Base-by-base conservation (phyloP, 1,140 invertebrate genomes). In the Meloidogyne hapla region DNA sequence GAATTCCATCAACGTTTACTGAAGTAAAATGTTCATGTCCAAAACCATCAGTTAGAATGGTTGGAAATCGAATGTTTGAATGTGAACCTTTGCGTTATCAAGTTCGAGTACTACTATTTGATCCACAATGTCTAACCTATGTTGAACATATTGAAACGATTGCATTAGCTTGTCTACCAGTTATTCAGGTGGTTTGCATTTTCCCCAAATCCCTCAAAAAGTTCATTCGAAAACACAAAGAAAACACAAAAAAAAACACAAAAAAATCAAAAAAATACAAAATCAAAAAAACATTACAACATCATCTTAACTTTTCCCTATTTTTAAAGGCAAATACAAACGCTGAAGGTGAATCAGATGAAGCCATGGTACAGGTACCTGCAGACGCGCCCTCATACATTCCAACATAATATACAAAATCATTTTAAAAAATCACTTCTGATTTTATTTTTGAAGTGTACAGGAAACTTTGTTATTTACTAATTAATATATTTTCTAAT, bases 21-120 rank as follows among this genome's bases (percentile, higher is more conserved):
- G 85, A 86, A 80, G 85, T 86, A n/a, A 87, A 86, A 69, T 86
- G 85, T 63, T 86, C 84, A 23, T 86, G 85, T 79, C 80, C 80
- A 48, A 56, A 83, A 48, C 85, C 85, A 2, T 85, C 83, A 18
- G 63, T 78, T n/a, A 78, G 77, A 73, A 74, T 86, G 23, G 85
- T 86, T 18, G 85, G 85, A 62, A 82, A 81, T 25, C 73, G 84
- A 13, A 86, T 86, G n/a, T 86, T 86, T 73, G 85, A 86, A 63
- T 86, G 85, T 67, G 85, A 86, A 65, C 86, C 83, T 23, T 75
- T 86, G 18, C 82, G 83, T 33, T 86, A 86, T 77, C 85, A 86
- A 79, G 82, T 86, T 12, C 76, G 85, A 38, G 85, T 86, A 15
- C 69, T 86, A 42, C 69, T 86, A 62, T 86, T 87, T 82, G 86